phyloP scores from a whole-genome alignment of 2,113 vertebrate genomes.

The Petaurus breviceps region DNA sequence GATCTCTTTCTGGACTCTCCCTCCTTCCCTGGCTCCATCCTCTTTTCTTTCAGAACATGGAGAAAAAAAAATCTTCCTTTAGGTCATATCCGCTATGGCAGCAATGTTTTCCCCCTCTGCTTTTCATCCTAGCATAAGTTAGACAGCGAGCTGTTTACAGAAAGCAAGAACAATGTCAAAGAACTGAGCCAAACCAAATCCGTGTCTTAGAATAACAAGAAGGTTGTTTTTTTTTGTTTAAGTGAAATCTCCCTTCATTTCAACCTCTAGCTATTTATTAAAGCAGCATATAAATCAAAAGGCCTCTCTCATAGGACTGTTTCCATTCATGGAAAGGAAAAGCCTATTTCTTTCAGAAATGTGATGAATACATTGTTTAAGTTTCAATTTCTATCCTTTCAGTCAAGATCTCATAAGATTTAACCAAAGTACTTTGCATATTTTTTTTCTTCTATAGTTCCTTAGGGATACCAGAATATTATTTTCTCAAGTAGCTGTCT shows the following conservation, averaged over 20 bases:
- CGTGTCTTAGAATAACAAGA: too few species aligned
- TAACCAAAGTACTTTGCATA: conserved; percentile 36
- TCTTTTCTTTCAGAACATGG: too few species aligned
- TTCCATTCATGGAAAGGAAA: conserved; percentile 8
- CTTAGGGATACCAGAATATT: conserved; percentile 54
- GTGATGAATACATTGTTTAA: conserved; percentile 22
- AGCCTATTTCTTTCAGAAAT: conserved; percentile 22
- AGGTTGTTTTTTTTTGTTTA: conserved; percentile 17
- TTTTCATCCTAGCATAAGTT: not conserved
- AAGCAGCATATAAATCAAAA: not conserved
- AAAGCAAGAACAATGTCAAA: conserved; percentile 1
- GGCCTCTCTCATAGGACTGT: not conserved
- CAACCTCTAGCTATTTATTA: conserved; percentile 3
- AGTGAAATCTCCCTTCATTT: conserved; percentile 13
- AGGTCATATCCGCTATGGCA: not conserved
- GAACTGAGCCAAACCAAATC: too few species aligned
- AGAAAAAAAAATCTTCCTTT: too few species aligned
- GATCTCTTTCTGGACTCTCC: too few species aligned
- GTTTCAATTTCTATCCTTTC: conserved; percentile 10
- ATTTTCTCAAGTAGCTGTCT: conserved; percentile 63
- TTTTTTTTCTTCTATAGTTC: conserved; percentile 46
- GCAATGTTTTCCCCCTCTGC: not conserved
- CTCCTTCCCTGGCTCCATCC: too few species aligned
- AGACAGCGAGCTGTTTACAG: not conserved
- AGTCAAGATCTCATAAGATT: conserved; percentile 39